A percentile compares a stretch with the other conserved stretches of the same genome.
Conservation (phyloP, 1,140 invertebrate species). For the Drosophila leontia region DNA sequence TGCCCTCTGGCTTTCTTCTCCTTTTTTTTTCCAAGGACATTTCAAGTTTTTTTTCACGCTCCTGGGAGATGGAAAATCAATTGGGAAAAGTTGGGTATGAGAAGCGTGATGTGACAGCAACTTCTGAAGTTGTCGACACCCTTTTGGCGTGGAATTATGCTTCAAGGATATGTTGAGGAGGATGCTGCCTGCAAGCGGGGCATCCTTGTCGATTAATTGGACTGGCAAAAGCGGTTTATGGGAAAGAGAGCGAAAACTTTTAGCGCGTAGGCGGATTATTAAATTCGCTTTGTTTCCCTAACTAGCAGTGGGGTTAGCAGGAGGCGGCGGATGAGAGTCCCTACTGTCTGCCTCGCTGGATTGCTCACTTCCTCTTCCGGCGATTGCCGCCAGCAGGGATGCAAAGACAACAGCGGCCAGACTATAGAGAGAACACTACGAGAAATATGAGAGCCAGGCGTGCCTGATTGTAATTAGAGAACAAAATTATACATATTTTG, state of each 20-base stretch:
- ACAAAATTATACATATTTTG: too few relatives aligned
- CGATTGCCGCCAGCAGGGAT: conserved; percentile 44
- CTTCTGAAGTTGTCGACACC: conserved; percentile 44
- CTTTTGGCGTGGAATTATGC: conserved; percentile 41
- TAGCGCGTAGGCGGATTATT: conserved; percentile 65
- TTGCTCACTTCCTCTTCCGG: conserved; percentile 72
- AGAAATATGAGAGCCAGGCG: neutral
- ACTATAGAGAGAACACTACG: conserved; percentile 5
- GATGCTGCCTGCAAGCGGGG: neutral
- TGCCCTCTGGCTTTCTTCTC: neutral
- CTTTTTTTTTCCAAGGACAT: conserved; percentile 30
- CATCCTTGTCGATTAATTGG: conserved; percentile 70
- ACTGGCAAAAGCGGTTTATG: conserved; percentile 67
- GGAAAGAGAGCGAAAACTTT: conserved; percentile 50
- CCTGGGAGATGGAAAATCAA: conserved; percentile 43
- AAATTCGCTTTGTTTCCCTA: conserved; percentile 62
- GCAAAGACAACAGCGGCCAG: conserved; percentile 25
- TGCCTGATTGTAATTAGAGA: too few relatives aligned
- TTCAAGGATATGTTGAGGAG: conserved; percentile 31
- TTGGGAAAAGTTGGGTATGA: conserved; percentile 26
- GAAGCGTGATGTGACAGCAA: conserved; percentile 51
- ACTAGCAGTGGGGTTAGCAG: conserved; percentile 1
- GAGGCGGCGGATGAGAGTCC: neutral
- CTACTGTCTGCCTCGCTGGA: conserved; percentile 35
- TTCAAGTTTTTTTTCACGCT: conserved; percentile 23